Evolutionary conservation across 2,113 vertebrate genomes (phyloP), one percentile per base, ranked within the genome.

Genomic region (Pogonocichla stellata): DNA sequence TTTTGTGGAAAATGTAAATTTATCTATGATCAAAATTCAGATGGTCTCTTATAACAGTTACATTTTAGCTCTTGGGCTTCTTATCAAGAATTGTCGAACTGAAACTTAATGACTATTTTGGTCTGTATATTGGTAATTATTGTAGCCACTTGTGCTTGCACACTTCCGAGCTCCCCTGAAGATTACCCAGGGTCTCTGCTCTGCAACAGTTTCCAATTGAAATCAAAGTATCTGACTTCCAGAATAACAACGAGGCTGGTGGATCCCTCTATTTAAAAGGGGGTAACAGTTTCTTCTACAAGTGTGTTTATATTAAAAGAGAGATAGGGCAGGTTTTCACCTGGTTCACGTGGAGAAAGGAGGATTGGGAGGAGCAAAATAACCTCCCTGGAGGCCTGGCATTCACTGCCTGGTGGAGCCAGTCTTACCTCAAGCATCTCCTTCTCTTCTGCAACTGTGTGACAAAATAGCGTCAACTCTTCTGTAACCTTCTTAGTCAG

Each of bases 381-480:
- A 47, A 22, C 20, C 34, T 69, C 53, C 9, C 57, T 23, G 14
- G 38, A 54, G 25, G 36, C 19, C 26, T 22, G 13, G 26, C 2
- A 19, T 24, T 81, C 34, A 1, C 13, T 36, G 29, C 29, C 34
- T 62, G 54, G 4, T 11, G 6, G 31, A n/a, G 36, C 19, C 48
- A 56, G 47, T 40, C 97, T 97, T 77, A 98, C 98, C 98, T 98
- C 93, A 60, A 98, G 72, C 18, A 86, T 70, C 19, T 97, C 96
- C 62, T 95, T 96, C 69, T 98, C 97, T 80, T 97, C 86, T 60
- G 47, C 96, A 86, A 86, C 95, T 15, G 75, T 93, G 90, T 97
- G 77, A 25, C 94, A 98, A 93, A 98, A 98, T 10, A 88, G 45
- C 78, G 54, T 93, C 95, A 98, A 47, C 14, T 98, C 97, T 72